Evolutionary conservation across 2,797 vertebrate species (phyloP), one percentile per base, ranked within the genome.

Genomic region (Protosalanx chinensis): DNA sequence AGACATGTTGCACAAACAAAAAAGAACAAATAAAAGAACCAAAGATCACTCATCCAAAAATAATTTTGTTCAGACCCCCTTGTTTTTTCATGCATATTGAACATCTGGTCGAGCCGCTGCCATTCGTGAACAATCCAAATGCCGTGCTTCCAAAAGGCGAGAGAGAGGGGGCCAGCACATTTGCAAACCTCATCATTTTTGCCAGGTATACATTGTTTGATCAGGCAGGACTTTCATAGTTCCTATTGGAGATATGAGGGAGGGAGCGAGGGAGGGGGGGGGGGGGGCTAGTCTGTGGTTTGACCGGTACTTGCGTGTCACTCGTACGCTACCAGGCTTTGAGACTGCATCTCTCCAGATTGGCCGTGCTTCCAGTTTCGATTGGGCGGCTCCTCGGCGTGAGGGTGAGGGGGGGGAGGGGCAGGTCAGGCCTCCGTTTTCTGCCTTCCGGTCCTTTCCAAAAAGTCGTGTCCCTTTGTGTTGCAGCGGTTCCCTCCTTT

Each of bases 1-100:
- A 63, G 12, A 70, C 35, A 75, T 4, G 65, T 64, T 82, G 65
- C 70, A 69, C 75, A 49, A 64, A 80, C 65, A 65, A 74, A 61
- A 76, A 66, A 3, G 6, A 49, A 2, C 10, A 67, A 37, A 30
- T 5, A 32, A 73, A 13, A 73, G 64, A 76, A 78, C 57, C 29
- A 61, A 18, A 72, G 71, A 0, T 73, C 58, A n/a, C 30, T 73
- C 13, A 27, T 6, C 18, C 4, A 7, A 6, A 56, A 49, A 35
- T 13, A 32, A 23, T 33, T 53, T 41, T 6, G 13, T 30, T 3
- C 7, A 6, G 18, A 7, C 1, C 1, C 15, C 33, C 41, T 61
- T 37, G 6, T n/a, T 56, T 56, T 16, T n/a, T 10, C 15, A 16
- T 16, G n/a, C 51, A 13, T 33, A 10, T 37, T 35, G 5, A 5